Evolutionary conservation across 2,797 vertebrate genomes (phyloP), one percentile per base, ranked within the genome.

Genomic region (Florisuga fusca): DNA sequence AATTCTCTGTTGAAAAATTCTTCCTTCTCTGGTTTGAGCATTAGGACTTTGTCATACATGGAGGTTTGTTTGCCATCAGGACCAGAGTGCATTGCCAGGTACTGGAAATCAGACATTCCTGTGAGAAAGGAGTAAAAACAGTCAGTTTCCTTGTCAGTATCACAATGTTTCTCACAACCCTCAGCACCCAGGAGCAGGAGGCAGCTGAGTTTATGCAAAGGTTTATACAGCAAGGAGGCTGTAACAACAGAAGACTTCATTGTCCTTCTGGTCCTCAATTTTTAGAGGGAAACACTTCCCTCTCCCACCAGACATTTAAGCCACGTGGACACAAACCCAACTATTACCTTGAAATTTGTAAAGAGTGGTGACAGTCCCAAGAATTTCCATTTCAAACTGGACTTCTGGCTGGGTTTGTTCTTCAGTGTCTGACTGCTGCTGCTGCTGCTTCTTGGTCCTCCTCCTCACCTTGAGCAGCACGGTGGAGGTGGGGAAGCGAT

Each of bases 101-200:
- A 99, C 97, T 99, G 99, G 93, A 99, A 99, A 96, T 99, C 99
- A 8, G 98, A 99, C 99, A 99, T 98, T 16, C 99, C 99, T 99
- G 91, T 10, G 33, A 63, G 67, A 69, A 86, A 48, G 2, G 16
- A 69, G 34, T n/a, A 29, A 68, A 48, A 63, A 41, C 8, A 11
- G 17, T 45, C 50, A 67, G 23, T 10, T 17, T 14, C 12, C 3
- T 6, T 48, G 33, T 33, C 46, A 71, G 14, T 26, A 10, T 5
- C 14, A 10, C 62, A 33, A 1, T 8, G 34, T 26, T 43, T 41
- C 29, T 41, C 34, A 50, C 12, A 46, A 8, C 14, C 22, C 27
- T 58, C 21, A 73, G 1, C 10, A 23, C 20, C 15, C 33, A 84
- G 67, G 10, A 58, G 38, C 58, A 84, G 33, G 16, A 68, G 15